Conservation (phyloP, 2,797 vertebrate genomes). For the Cyclopterus lumpus region DNA sequence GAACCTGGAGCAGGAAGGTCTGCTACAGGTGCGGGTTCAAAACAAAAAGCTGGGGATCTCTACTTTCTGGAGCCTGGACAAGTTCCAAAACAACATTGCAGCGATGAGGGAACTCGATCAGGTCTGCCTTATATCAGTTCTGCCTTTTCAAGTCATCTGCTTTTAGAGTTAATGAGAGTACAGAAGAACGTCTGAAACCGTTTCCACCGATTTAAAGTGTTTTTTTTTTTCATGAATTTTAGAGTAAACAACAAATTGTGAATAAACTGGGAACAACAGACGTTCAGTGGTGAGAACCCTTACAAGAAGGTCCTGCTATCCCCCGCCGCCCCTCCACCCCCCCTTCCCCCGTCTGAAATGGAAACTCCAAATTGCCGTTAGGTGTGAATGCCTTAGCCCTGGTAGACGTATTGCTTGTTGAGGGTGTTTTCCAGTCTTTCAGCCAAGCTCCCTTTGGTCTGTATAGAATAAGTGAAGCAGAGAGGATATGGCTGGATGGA, state of each 20-base stretch:
- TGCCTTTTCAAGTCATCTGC: neutral
- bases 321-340: no score
- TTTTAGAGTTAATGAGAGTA: neutral
- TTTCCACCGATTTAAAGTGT: neutral
- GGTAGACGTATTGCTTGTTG: neutral
- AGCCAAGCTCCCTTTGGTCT: neutral
- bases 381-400: no score
- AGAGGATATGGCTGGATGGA: neutral
- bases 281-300: neutral
- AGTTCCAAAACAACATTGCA: conserved; percentile 93
- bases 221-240: neutral
- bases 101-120: conserved; percentile 93
- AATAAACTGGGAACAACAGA: neutral
- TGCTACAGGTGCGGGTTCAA: conserved; percentile 88
- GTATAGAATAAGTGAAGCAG: neutral
- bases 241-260: neutral
- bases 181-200: neutral
- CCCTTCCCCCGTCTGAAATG: no score
- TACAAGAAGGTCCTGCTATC: neutral
- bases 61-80: conserved; percentile 94
- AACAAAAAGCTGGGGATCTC: conserved; percentile 91
- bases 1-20: conserved; percentile 52
- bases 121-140: conserved; percentile 75
- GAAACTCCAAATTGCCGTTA: no score
- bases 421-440: neutral